Evolutionary conservation across 2,888 invertebrate genomes (phyloP), one percentile per base, ranked within the genome.

Genomic region (Autographa pulchrina): DNA sequence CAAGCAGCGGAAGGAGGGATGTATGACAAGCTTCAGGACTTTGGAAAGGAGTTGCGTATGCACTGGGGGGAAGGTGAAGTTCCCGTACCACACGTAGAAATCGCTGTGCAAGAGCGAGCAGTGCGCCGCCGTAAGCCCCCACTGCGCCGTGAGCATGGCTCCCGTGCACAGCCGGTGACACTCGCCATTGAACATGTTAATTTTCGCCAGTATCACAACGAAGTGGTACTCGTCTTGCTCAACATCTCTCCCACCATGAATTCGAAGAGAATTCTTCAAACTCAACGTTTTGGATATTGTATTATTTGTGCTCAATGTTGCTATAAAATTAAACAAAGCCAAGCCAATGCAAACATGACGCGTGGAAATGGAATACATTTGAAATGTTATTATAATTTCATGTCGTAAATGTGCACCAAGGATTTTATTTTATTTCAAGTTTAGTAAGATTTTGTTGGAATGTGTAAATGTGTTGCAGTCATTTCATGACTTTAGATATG

Each of bases 111-210:
- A 13, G 13, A 56, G 54, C 20, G 25, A 56, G 25, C 54, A 56
- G 54, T 56, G 54, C 54, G 54, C 54, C 13, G 54, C 54, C 13
- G 54, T 56, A 3, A 56, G 54, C 25, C 54, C 54, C 54, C 54
- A 56, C 25, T 56, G 54, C 4, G 20, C 54, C 4, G 54, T 56
- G 20, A 56, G 20, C 54, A 56, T 56, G 54, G 54, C 4, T 20
- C 54, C 54, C 11, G 54, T 56, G 25, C 54, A 56, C 54, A 56
- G 13, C 20, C 54, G 20, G 4, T 48, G n/a, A 7, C n/a, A 8
- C 48, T 7, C 16, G n/a, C 8, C n/a, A 48, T 48, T n/a, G 48
- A n/a, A 8, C 2, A n/a, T n/a, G 2, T 48, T 7, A 8, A 48
- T 48, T n/a, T 48, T 16, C 16, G 48, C n/a, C 8, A 48, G 48